phyloP scores from a whole-genome alignment of 1,140 invertebrate genomes.

The Trichogramma pretiosum region DNA sequence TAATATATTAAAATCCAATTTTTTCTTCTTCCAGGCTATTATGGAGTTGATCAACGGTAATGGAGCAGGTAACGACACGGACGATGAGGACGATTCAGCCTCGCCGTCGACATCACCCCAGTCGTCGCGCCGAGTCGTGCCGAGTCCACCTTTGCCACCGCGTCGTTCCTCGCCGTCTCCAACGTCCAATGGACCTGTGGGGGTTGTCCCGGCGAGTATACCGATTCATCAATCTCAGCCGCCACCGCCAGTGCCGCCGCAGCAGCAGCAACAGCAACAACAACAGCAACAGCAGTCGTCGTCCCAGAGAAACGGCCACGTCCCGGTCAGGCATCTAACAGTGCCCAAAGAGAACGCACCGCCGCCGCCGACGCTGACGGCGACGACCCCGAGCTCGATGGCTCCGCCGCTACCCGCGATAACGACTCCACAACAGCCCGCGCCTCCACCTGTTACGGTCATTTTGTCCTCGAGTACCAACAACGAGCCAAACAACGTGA shows the following conservation, averaged over 20 bases:
- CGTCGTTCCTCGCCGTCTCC: conserved; percentile 53
- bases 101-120: conserved; percentile 50
- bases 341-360: conserved; percentile 48
- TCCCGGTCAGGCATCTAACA: conserved; percentile 38
- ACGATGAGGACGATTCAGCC: conserved; percentile 38
- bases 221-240: too few species aligned
- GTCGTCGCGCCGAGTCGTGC: conserved; percentile 36
- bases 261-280: too few species aligned
- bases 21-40: conserved; percentile 37
- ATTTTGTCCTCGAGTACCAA: conserved; percentile 32
- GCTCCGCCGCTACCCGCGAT: conserved; percentile 27
- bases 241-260: too few species aligned
- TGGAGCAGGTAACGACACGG: conserved; percentile 34
- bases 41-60: conserved; percentile 41
- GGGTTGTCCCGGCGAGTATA: conserved; percentile 1
- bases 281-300: not conserved
- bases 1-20: too few species aligned
- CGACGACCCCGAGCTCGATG: too few species aligned
- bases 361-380: conserved; percentile 31
- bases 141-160: conserved; percentile 57
- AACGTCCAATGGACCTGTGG: conserved; percentile 30
- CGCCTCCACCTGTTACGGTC: conserved; percentile 32
- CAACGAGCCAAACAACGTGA: conserved; percentile 37
- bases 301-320: not conserved
- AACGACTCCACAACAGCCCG: conserved; percentile 23